These are phyloP conservation scores for Mythimna impura DNA, from an alignment of 2,888 invertebrate species.

Conservation along the genomic window DNA sequence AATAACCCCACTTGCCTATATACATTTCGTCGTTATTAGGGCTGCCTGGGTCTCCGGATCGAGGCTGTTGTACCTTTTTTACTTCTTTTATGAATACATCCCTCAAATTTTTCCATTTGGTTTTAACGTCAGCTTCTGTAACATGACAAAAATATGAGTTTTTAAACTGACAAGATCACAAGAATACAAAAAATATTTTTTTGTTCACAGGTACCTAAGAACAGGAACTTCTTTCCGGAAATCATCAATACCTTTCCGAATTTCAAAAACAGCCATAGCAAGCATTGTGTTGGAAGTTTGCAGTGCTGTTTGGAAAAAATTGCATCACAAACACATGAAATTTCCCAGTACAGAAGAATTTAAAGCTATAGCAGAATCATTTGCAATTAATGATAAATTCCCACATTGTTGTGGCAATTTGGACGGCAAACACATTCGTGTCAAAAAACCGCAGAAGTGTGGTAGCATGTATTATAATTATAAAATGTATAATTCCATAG, in stretches of 20 bases:
- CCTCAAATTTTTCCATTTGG: slow-evolving; percentile 36
- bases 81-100: not conserved
- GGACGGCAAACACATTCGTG: slow-evolving; percentile 60
- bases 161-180: not conserved
- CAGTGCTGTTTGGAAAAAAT: slow-evolving; percentile 49
- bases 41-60: slow-evolving; percentile 58
- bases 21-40: slow-evolving; percentile 49
- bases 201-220: not conserved
- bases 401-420: slow-evolving; percentile 52
- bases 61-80: slow-evolving; percentile 38
- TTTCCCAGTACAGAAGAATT: slow-evolving; percentile 40
- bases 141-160: slow-evolving; percentile 1
- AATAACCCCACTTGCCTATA: slow-evolving; percentile 37
- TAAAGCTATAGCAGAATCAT: not conserved
- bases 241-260: slow-evolving; percentile 17
- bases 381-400: slow-evolving; percentile 50
- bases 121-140: not conserved
- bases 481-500: slow-evolving; percentile 51
- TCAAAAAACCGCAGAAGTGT: slow-evolving; percentile 50
- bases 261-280: slow-evolving; percentile 57
- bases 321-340: slow-evolving; percentile 24
- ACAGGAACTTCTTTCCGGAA: not conserved
- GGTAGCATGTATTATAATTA: slow-evolving; percentile 37
- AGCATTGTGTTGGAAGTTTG: slow-evolving; percentile 43
- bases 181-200: not conserved